These are phyloP conservation scores for Sandelia bainsii DNA, from an alignment of 2,797 vertebrate genomes.

Conservation along the genomic window DNA sequence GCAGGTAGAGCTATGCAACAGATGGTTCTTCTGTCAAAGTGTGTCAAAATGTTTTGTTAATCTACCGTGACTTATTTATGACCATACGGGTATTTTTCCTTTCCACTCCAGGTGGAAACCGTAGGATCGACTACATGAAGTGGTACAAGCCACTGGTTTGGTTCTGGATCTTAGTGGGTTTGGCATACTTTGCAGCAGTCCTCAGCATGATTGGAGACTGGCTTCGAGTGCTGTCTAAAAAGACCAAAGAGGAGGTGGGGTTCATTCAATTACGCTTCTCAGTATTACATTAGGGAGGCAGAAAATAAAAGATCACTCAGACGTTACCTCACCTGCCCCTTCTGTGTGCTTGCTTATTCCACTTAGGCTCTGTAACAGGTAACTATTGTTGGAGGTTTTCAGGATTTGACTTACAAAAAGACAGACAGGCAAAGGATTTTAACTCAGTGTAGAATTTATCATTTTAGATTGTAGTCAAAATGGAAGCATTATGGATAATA, in stretches of 20 bases:
- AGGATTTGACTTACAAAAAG: not conserved
- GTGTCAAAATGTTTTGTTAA: not conserved
- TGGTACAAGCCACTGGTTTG: constrained; percentile 99
- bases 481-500: not conserved
- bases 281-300: constrained; percentile 45
- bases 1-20: constrained; percentile 86
- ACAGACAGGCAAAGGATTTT: constrained; percentile 1
- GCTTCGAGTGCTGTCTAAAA: constrained; percentile 96
- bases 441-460: not conserved
- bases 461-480: not conserved
- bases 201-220: constrained; percentile 99
- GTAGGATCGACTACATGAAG: constrained; percentile 89
- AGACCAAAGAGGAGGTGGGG: constrained; percentile 98
- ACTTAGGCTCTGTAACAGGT: not conserved
- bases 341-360: constrained; percentile 10
- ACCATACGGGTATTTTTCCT: not conserved
- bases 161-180: constrained; percentile 98
- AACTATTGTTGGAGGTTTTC: constrained; percentile 8
- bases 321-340: not conserved
- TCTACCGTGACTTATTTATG: not conserved
- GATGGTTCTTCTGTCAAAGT: not conserved
- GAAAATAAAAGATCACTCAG: constrained; percentile 43
- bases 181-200: constrained; percentile 98
- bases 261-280: constrained; percentile 41
- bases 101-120: constrained; percentile 88